phyloP scores from a whole-genome alignment of 2,888 invertebrate genomes.

The Chydorus sphaericus region DNA sequence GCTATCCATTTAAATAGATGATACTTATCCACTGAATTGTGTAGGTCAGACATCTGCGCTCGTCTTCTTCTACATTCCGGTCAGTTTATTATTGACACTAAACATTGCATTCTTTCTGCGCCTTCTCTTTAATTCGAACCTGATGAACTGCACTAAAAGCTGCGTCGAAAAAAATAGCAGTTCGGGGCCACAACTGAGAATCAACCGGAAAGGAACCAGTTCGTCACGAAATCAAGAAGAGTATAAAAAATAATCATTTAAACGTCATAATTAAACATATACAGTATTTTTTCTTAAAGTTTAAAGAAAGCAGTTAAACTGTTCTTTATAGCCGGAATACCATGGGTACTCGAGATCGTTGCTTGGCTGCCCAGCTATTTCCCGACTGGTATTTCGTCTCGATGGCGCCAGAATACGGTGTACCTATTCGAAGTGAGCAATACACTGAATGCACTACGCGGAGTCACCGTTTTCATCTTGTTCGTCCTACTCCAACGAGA shows the following conservation, averaged over 20 bases:
- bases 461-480: constrained; percentile 9
- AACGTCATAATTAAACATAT: too few relatives aligned
- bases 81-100: constrained; percentile 58
- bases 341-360: constrained; percentile 11
- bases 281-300: background rate
- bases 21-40: constrained; percentile 22
- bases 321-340: constrained; percentile 11
- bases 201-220: background rate
- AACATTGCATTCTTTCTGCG: constrained; percentile 56
- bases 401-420: too few relatives aligned
- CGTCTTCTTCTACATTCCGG: constrained; percentile 71
- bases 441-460: constrained; percentile 7
- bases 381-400: too few relatives aligned
- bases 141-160: constrained; percentile 1
- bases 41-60: constrained; percentile 60
- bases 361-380: constrained; percentile 9
- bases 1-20: too few relatives aligned
- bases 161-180: background rate
- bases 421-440: constrained; percentile 3
- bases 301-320: constrained; percentile 8
- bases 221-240: background rate
- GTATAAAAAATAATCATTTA: too few relatives aligned
- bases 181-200: background rate
- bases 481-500: constrained; percentile 7
- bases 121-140: constrained; percentile 1